A percentile compares a stretch with the other conserved stretches of the same genome.
Evolutionary conservation across 2,888 invertebrate genomes (phyloP).

Genomic region (Trissolcus japonicus): DNA sequence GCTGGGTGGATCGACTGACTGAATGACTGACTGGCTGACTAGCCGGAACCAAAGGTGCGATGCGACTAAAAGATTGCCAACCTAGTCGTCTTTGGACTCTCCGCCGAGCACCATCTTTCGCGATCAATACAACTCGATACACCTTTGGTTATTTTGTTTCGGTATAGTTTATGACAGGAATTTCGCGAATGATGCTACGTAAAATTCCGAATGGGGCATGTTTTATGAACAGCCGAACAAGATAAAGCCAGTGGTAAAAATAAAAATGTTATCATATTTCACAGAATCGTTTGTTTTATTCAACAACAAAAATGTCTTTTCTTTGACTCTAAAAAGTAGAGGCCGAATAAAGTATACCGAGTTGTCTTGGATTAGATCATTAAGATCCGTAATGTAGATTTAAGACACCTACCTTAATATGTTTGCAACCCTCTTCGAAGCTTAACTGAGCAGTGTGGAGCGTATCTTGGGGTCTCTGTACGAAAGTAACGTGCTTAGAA

Average conservation of each 20-base stretch:
- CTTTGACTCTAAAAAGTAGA: too few species aligned
- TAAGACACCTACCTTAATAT: slow-evolving; percentile 15
- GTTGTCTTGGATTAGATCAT: slow-evolving; percentile 19
- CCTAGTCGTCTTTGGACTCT: slow-evolving; percentile 33
- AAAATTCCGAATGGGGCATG: slow-evolving; percentile 36
- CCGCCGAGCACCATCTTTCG: slow-evolving; percentile 15
- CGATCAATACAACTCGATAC: slow-evolving; percentile 53
- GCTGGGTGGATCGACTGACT: slow-evolving; percentile 62
- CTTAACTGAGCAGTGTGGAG: slow-evolving; percentile 3
- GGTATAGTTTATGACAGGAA: slow-evolving; percentile 31
- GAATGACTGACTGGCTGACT: slow-evolving; percentile 67
- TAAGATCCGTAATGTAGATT: slow-evolving; percentile 28
- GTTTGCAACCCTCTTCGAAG: slow-evolving; percentile 16
- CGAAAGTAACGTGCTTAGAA: slow-evolving; percentile 25
- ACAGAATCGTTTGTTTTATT: too few species aligned
- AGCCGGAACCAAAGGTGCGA: slow-evolving; percentile 64
- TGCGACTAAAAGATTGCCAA: slow-evolving; percentile 66
- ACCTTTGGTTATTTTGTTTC: slow-evolving; percentile 42
- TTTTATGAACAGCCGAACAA: slow-evolving; percentile 33
- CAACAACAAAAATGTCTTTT: too few species aligned
- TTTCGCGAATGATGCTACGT: slow-evolving; percentile 18
- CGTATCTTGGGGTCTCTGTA: slow-evolving; percentile 10
- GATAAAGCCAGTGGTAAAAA: too few species aligned
- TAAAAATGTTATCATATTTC: too few species aligned
- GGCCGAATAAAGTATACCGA: too few species aligned